A percentile compares a stretch with the other conserved stretches of the same genome.
Conservation (phyloP, 2,888 invertebrate species). For the Zaprionus obscuricornis region DNA sequence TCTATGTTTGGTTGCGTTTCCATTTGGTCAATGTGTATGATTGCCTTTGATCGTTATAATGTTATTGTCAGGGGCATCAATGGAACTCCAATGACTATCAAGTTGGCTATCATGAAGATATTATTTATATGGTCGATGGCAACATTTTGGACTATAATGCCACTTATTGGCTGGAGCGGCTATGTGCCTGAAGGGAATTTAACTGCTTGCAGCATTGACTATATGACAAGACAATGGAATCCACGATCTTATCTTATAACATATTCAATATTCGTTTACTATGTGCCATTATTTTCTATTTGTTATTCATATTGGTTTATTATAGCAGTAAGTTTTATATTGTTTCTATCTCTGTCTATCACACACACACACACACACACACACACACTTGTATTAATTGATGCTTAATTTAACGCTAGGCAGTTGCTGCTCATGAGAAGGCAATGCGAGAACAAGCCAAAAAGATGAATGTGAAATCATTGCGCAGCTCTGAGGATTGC, state of each 20-base stretch:
- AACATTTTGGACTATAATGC: constrained; percentile 91
- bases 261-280: constrained; percentile 91
- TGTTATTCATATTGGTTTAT: constrained; percentile 95
- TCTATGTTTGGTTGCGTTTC: constrained; percentile 95
- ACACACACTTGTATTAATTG: background rate
- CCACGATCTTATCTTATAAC: constrained; percentile 91
- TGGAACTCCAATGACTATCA: constrained; percentile 92
- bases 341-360: too few species aligned
- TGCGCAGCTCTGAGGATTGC: constrained; percentile 90
- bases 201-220: constrained; percentile 97
- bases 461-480: constrained; percentile 96
- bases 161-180: constrained; percentile 93
- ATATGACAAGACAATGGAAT: constrained; percentile 89
- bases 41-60: constrained; percentile 96
- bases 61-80: constrained; percentile 96
- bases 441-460: constrained; percentile 95
- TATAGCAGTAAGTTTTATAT: constrained; percentile 85
- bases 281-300: constrained; percentile 90
- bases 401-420: constrained; percentile 3
- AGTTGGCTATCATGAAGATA: constrained; percentile 90
- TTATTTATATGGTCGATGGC: constrained; percentile 91
- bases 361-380: too few species aligned
- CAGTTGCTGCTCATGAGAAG: constrained; percentile 87
- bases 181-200: constrained; percentile 97
- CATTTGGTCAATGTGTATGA: constrained; percentile 97